A percentile compares a stretch with the other conserved stretches of the same genome.
Conservation (phyloP, 2,797 vertebrate genomes). For the Rhyacichthys aspro region DNA sequence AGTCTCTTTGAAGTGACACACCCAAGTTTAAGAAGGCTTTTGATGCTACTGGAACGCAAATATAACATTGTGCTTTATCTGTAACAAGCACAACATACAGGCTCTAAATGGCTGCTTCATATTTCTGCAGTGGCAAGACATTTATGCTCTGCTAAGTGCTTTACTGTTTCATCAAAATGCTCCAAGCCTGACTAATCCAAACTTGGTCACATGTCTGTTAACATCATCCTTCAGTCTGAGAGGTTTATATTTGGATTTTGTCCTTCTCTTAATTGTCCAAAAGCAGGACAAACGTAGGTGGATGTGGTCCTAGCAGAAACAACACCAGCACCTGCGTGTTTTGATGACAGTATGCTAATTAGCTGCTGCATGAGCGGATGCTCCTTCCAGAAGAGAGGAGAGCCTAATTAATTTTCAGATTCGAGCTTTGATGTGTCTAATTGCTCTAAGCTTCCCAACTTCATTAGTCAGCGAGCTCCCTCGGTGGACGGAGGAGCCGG, state of each 20-base stretch:
- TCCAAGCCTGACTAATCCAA: neutral
- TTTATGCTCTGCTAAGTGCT: neutral
- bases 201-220: neutral
- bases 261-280: conserved; percentile 40
- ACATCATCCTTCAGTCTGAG: conserved; percentile 5
- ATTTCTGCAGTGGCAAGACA: conserved; percentile 6
- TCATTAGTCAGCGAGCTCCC: conserved; percentile 79
- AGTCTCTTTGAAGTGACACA: conserved; percentile 76
- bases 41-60: neutral
- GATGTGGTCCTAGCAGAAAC: conserved; percentile 40
- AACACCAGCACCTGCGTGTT: conserved; percentile 74
- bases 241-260: too few species aligned
- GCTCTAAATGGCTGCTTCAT: conserved; percentile 9
- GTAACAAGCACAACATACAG: neutral
- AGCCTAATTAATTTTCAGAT: conserved; percentile 86
- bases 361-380: conserved; percentile 75
- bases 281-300: conserved; percentile 35
- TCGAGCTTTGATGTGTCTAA: conserved; percentile 86
- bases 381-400: conserved; percentile 70
- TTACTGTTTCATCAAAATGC: neutral
- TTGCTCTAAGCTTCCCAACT: conserved; percentile 83
- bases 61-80: neutral
- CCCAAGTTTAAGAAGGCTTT: conserved; percentile 33
- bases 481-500: conserved; percentile 67
- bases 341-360: conserved; percentile 80